Evolutionary conservation across 2,797 vertebrate species (phyloP), one percentile per base, ranked within the genome.

Genomic region (Macroramphosus scolopax): DNA sequence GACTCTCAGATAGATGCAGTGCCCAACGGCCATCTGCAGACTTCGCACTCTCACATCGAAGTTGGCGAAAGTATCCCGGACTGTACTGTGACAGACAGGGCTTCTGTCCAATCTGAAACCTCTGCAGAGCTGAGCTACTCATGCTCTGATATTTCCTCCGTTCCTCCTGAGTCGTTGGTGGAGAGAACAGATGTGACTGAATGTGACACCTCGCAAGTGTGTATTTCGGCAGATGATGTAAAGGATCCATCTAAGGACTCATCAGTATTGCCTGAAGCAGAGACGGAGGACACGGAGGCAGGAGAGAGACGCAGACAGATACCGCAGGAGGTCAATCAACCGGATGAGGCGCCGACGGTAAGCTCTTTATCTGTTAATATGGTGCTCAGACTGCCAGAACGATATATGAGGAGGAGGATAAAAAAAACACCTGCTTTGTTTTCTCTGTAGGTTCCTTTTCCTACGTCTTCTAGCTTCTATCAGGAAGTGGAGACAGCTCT

Each of bases 401-500:
- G n/a, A n/a, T n/a, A n/a, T n/a, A n/a, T n/a, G n/a, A n/a, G n/a
- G n/a, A n/a, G n/a, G n/a, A 6, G n/a, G 25, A 2, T 26, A 10
- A 7, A 26, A 9, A 26, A 26, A 6, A 26, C 25, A n/a, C n/a
- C n/a, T n/a, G n/a, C 25, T 26, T 2, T 15, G 15, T 3, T 55
- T 46, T 31, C 38, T 62, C 54, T 18, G 1, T 80, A 97, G 87
- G 92, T 83, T 0, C 39, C 89, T 47, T 94, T 92, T 68, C 91
- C 91, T 14, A 94, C 93, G 9, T 91, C 95, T 60, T 83, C 92
- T 42, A 99, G 97, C 63, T 92, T 97, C 54, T 98, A 88, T 64
- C 88, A 94, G 72, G 93, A 96, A 0, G 94, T 99, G 15, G 94
- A 99, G 66, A 94, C 94, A 0, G 97, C 95, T 0, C 90, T 99